phyloP scores from a whole-genome alignment of 2,888 invertebrate genomes.

The Rhagium mordax region DNA sequence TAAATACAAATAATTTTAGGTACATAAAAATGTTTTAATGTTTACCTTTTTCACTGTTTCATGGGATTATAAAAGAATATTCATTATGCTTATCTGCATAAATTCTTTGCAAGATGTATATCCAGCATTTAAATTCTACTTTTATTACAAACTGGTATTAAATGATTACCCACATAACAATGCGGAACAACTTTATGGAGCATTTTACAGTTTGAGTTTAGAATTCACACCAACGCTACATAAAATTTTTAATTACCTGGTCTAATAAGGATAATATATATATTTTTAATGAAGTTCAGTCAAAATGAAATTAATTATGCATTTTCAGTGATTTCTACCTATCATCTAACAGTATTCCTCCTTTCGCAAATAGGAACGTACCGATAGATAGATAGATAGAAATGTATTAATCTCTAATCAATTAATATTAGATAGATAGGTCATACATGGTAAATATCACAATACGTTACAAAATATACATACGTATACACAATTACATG shows the following conservation, averaged over 20 bases:
- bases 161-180: constrained; percentile 11
- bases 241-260: constrained; percentile 5
- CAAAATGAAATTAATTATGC: neutral
- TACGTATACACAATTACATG: too few species aligned
- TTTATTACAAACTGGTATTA: constrained; percentile 22
- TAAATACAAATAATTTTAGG: neutral
- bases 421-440: too few species aligned
- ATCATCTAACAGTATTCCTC: too few species aligned
- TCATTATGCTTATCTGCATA: neutral
- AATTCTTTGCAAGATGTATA: constrained; percentile 1
- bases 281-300: neutral
- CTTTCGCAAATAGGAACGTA: too few species aligned
- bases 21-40: neutral
- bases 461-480: too few species aligned
- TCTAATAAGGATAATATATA: constrained; percentile 3
- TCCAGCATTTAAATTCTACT: constrained; percentile 9
- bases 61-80: neutral
- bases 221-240: neutral
- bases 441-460: too few species aligned
- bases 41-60: neutral
- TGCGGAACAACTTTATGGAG: neutral
- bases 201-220: constrained; percentile 4
- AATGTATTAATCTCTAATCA: too few species aligned
- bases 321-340: too few species aligned
- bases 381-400: too few species aligned